Conservation (phyloP, 2,888 invertebrate species). For the Dastarcus helophoroides region DNA sequence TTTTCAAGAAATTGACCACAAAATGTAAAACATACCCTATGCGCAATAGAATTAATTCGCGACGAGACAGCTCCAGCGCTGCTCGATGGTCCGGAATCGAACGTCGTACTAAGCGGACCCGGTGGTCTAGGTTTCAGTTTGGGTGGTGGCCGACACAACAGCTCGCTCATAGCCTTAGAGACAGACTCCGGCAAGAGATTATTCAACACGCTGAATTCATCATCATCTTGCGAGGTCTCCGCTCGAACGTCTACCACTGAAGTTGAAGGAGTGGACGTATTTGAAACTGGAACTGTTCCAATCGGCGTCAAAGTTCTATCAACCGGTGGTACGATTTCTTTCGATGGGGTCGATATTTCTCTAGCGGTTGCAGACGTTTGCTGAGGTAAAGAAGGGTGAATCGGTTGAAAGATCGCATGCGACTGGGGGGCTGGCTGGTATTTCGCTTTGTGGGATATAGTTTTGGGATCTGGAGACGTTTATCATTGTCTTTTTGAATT, state of each 20-base stretch:
- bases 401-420: no score
- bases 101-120: constrained; percentile 36
- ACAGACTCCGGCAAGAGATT: constrained; percentile 26
- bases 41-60: constrained; percentile 32
- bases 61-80: constrained; percentile 29
- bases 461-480: constrained; percentile 25
- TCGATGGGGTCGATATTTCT: constrained; percentile 1
- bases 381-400: no score
- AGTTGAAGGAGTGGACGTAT: neutral
- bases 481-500: neutral
- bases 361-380: no score
- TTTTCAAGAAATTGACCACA: neutral
- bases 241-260: no score
- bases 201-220: constrained; percentile 23
- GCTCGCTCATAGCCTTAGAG: constrained; percentile 26
- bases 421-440: no score
- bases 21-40: constrained; percentile 26
- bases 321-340: neutral
- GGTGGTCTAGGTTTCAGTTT: constrained; percentile 38
- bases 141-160: constrained; percentile 31
- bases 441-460: constrained; percentile 26
- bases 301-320: no score
- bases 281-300: constrained; percentile 1
- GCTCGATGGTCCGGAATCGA: constrained; percentile 29
- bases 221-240: constrained; percentile 8